Evolutionary conservation across 2,797 vertebrate genomes (phyloP), one percentile per base, ranked within the genome.

Genomic region (Silurus lanzhouensis): DNA sequence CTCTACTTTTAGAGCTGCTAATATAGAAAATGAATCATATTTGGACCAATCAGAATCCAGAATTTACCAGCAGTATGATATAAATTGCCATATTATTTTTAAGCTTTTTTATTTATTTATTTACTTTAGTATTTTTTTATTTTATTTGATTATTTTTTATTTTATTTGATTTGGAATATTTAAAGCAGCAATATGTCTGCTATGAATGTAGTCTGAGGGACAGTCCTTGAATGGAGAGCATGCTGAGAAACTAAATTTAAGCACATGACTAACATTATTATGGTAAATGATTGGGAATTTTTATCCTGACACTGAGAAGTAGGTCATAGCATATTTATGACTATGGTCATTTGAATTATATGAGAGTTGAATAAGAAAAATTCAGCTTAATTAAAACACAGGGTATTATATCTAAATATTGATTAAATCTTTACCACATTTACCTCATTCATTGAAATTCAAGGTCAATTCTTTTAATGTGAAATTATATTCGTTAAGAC

Each of bases 231-330:
- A 78, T 63, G 31, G 76, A 66, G 44, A 81, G 80, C 71, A 27
- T 68, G 63, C 71, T 60, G 64, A 15, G 20, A 58, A 82, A n/a
- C 22, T 86, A 77, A 72, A 77, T 86, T 60, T 86, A 86, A 60
- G 31, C 46, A 67, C 57, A 76, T 82, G 80, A 82, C 52, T 46
- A 77, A 60, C 22, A 44, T 58, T 64, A 74, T 79, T 76, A 66
- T 27, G n/a, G 77, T 17, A 67, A 67, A 82, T 60, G 27, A n/a
- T 75, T 20, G 46, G 31, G 25, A 81, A 48, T 60, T 67, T 82
- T 15, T 44, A 46, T n/a, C 27, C 17, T 12, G 25, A 20, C 25
- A 68, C 25, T 22, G 25, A 70, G 57, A 61, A 13, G 5, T 44
- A 60, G 76, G 17, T 82, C 25, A 63, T 67, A 66, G n/a, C 22